phyloP scores from a whole-genome alignment of 2,888 invertebrate genomes.

The Tipula unca region DNA sequence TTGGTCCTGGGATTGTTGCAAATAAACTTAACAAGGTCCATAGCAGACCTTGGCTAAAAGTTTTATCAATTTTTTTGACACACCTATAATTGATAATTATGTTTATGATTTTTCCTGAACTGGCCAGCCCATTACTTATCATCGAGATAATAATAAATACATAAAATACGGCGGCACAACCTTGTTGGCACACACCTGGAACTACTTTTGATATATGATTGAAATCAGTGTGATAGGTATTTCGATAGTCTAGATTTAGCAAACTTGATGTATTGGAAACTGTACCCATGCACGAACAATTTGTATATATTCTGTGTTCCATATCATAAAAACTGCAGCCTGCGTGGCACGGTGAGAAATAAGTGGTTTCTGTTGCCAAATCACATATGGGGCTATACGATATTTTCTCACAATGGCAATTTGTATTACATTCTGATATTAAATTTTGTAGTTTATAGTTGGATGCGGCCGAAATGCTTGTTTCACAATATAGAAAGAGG shows the following conservation, averaged over 20 bases:
- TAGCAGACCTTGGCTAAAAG: slow-evolving; percentile 54
- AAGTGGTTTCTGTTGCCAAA: slow-evolving; percentile 47
- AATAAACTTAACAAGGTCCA: slow-evolving; percentile 53
- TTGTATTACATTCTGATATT: slow-evolving; percentile 47
- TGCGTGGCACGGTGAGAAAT: slow-evolving; percentile 65
- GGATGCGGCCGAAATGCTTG: neutral
- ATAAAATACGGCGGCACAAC: slow-evolving; percentile 44
- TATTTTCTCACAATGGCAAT: slow-evolving; percentile 50
- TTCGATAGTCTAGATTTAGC: neutral
- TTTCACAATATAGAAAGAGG: neutral
- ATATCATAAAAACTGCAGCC: slow-evolving; percentile 46
- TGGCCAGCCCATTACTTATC: slow-evolving; percentile 50
- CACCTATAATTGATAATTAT: slow-evolving; percentile 46
- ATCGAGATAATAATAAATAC: slow-evolving; percentile 45
- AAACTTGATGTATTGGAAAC: neutral
- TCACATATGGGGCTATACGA: slow-evolving; percentile 59
- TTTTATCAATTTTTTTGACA: slow-evolving; percentile 52
- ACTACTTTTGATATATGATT: slow-evolving; percentile 27
- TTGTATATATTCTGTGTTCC: slow-evolving; percentile 33
- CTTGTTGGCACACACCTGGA: slow-evolving; percentile 44
- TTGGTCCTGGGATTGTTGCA: slow-evolving; percentile 60
- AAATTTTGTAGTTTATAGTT: slow-evolving; percentile 35
- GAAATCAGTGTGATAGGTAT: neutral
- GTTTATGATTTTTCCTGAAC: slow-evolving; percentile 58
- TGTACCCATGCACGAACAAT: slow-evolving; percentile 44